Conservation (phyloP, 1,140 invertebrate genomes). For the Lordiphosa collinella region DNA sequence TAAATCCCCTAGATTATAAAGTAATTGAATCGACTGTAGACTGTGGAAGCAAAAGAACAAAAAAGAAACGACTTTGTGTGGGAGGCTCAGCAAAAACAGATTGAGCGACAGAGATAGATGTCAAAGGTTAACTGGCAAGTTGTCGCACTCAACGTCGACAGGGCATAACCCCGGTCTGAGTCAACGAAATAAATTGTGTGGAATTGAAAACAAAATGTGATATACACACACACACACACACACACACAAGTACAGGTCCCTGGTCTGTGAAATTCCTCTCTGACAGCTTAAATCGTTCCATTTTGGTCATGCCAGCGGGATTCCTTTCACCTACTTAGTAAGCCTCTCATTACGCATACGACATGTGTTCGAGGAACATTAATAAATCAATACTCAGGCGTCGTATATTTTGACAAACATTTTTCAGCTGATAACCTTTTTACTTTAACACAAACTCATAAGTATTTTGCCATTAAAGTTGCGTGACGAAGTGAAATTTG, state of each 20-base stretch:
- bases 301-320: constrained; percentile 24
- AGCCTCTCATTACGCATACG: constrained; percentile 53
- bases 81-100: constrained; percentile 1
- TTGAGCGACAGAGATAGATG: constrained; percentile 11
- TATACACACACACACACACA: constrained; percentile 13
- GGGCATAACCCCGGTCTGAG: too few relatives aligned
- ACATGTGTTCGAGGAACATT: constrained; percentile 52
- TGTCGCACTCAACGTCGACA: constrained; percentile 22
- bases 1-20: constrained; percentile 67
- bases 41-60: constrained; percentile 17
- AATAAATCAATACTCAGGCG: constrained; percentile 70
- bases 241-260: constrained; percentile 13
- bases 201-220: constrained; percentile 53
- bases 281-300: constrained; percentile 54
- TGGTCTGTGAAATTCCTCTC: constrained; percentile 56
- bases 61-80: constrained; percentile 4
- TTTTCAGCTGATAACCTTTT: constrained; percentile 72
- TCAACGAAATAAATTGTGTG: constrained; percentile 41
- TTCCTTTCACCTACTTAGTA: not conserved
- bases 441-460: constrained; percentile 67
- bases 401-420: constrained; percentile 69
- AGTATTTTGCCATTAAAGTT: constrained; percentile 74
- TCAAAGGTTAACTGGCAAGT: constrained; percentile 66
- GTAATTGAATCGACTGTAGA: constrained; percentile 57
- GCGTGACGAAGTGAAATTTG: constrained; percentile 76